These are phyloP conservation scores for Morbakka virulenta DNA, from an alignment of 30 jellyfish, hydroid and myxozoan genomes.

Conservation along the genomic window DNA sequence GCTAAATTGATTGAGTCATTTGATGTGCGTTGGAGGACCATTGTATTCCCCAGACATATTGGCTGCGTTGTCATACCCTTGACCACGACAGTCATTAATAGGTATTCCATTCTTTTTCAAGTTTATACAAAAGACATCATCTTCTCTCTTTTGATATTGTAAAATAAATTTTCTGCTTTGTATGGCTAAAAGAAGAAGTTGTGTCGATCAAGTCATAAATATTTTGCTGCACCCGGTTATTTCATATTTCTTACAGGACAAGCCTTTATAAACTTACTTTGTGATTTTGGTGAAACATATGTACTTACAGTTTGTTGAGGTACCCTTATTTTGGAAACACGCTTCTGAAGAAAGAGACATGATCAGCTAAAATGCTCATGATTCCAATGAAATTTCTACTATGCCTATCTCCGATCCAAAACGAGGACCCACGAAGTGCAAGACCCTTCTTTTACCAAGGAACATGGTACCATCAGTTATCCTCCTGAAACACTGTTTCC, in stretches of 20 bases:
- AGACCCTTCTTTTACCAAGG: too few relatives aligned
- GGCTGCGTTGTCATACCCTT: slow-evolving; percentile 70
- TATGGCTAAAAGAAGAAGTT: too few relatives aligned
- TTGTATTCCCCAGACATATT: slow-evolving; percentile 66
- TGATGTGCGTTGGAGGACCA: slow-evolving; percentile 62
- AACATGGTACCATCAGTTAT: slow-evolving; percentile 9
- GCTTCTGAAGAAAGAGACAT: not conserved
- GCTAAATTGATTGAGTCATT: slow-evolving; percentile 51
- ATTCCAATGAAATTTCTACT: slow-evolving; percentile 3
- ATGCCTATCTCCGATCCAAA: slow-evolving; percentile 7
- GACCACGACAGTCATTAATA: slow-evolving; percentile 44
- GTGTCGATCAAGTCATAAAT: too few relatives aligned
- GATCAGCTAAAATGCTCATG: not conserved
- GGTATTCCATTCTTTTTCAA: slow-evolving; percentile 39
- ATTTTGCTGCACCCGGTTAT: too few relatives aligned
- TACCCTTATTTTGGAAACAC: too few relatives aligned
- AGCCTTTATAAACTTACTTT: too few relatives aligned
- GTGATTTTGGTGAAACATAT: too few relatives aligned
- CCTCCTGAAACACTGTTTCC: not conserved
- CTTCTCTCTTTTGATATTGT: too few relatives aligned
- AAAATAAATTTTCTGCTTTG: too few relatives aligned
- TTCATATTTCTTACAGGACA: too few relatives aligned
- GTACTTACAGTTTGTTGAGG: too few relatives aligned
- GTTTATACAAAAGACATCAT: slow-evolving; percentile 48
- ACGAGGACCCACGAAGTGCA: slow-evolving; percentile 24